phyloP scores from a whole-genome alignment of 2,113 vertebrate genomes.

The Pelecanoides urinatrix region DNA sequence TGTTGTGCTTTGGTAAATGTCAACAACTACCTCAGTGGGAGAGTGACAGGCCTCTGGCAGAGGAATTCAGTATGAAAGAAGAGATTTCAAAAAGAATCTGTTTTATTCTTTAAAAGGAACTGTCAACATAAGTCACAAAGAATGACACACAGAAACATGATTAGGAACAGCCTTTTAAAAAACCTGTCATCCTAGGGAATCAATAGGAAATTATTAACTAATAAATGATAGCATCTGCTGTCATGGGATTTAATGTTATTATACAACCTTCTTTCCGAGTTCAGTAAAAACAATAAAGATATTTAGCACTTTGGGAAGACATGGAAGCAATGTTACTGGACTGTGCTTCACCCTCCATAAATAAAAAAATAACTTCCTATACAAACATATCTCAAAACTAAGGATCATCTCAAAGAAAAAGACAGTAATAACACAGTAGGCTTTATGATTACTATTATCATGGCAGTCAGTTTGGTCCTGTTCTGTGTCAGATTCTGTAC shows the following conservation, averaged over 20 bases:
- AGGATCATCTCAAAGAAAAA: not conserved
- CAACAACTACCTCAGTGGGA: conserved; percentile 39
- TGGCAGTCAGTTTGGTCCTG: not conserved
- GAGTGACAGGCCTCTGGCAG: conserved; percentile 17
- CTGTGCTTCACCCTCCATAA: not conserved
- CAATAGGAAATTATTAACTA: conserved; percentile 12
- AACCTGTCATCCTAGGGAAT: not conserved
- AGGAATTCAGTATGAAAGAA: not conserved
- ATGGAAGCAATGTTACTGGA: not conserved
- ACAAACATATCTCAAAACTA: not conserved
- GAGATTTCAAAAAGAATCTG: conserved; percentile 29
- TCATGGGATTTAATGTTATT: not conserved
- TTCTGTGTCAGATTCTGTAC: not conserved
- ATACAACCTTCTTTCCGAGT: not conserved
- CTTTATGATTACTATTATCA: not conserved
- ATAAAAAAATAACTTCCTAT: not conserved
- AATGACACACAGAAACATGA: conserved; percentile 38
- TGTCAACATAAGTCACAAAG: conserved; percentile 27
- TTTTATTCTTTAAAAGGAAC: conserved; percentile 45
- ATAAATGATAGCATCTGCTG: not conserved
- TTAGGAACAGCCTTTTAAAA: conserved; percentile 2
- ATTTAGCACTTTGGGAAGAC: not conserved
- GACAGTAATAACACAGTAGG: not conserved
- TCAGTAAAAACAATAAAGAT: not conserved
- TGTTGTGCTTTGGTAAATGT: conserved; percentile 55